Base-by-base conservation (phyloP, 2,113 vertebrate species). In the Lepisosteus oculatus region DNA sequence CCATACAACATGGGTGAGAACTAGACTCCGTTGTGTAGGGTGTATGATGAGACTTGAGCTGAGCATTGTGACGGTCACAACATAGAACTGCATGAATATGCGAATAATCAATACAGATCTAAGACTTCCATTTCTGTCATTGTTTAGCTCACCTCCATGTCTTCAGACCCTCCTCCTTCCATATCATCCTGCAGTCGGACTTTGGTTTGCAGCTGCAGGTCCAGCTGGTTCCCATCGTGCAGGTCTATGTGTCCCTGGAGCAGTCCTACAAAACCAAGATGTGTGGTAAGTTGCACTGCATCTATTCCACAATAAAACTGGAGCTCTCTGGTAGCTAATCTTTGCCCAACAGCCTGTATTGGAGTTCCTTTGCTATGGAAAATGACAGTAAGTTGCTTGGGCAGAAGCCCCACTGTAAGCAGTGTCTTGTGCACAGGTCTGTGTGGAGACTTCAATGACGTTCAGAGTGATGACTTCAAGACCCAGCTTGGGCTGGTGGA, bases 361-460 rank as follows among this genome's bases (percentile, higher is more conserved):
- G 47, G 1, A 29, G 29, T 29, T 29, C 47, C 47, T 51, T 51
- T 51, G 5, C 47, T 9, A 51, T 51, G 47, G 47, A 9, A 51
- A 51, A 51, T 51, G 47, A 9, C 47, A 51, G 47, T 51, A 6
- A 9, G 29, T 29, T 29, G 29, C 29, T 29, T 1, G 1, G 29
- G 29, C 29, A 29, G 29, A 29, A 29, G 29, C 29, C 29, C 29
- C 29, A 29, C 29, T 29, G 29, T 29, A 29, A 29, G 29, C 29
- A 29, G 29, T 29, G 29, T 29, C 29, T 29, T 69, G 71, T 73
- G 8, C 43, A 8, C 62, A 99, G 97, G 97, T 74, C 93, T 99
- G 77, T 99, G 97, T 77, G 97, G 97, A 59, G 94, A 99, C 87
- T 98, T 94, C 84, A 98, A 99, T 3, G 93, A 89, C 79, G 77